Conservation (phyloP, 2,888 invertebrate species). For the Lagria hirta region DNA sequence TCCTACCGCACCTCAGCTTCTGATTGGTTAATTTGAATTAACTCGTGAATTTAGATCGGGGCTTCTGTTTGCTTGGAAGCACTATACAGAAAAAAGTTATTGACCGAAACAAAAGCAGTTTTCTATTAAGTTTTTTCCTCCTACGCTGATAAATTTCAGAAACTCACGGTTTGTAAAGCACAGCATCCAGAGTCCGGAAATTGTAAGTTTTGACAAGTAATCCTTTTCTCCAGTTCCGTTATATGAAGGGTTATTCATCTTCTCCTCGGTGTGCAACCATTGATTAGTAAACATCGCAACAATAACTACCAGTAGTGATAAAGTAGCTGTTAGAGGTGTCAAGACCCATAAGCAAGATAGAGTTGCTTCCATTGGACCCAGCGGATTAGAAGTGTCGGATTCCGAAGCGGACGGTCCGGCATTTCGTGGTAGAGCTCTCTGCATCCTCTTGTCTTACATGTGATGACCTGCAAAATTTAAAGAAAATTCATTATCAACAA, state of each 20-base stretch:
- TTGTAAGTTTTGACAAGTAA: slow-evolving; percentile 70
- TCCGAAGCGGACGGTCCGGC: slow-evolving; percentile 39
- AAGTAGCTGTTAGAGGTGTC: slow-evolving; percentile 67
- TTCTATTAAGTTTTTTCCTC: no score
- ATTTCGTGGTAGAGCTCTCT: slow-evolving; percentile 20
- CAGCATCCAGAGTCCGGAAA: slow-evolving; percentile 80
- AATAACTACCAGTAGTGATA: slow-evolving; percentile 70
- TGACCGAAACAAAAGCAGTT: no score
- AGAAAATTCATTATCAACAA: no score
- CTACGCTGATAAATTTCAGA: no score
- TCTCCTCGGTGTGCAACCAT: slow-evolving; percentile 87
- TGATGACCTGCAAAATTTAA: neutral
- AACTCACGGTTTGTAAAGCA: slow-evolving; percentile 80
- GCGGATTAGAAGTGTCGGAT: slow-evolving; percentile 39
- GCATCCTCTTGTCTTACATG: slow-evolving; percentile 19
- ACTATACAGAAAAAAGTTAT: no score
- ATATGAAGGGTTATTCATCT: slow-evolving; percentile 73
- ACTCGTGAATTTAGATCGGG: no score
- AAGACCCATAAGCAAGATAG: slow-evolving; percentile 65
- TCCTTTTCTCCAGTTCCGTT: slow-evolving; percentile 76
- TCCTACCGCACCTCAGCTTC: no score
- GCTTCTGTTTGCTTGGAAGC: no score
- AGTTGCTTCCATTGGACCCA: slow-evolving; percentile 59
- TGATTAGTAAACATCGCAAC: slow-evolving; percentile 77
- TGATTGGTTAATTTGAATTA: no score